Percentiles rank a stretch among this genome's conserved stretches.
Conservation (phyloP, 2,113 vertebrate species). For the Entomyzon cyanotis region DNA sequence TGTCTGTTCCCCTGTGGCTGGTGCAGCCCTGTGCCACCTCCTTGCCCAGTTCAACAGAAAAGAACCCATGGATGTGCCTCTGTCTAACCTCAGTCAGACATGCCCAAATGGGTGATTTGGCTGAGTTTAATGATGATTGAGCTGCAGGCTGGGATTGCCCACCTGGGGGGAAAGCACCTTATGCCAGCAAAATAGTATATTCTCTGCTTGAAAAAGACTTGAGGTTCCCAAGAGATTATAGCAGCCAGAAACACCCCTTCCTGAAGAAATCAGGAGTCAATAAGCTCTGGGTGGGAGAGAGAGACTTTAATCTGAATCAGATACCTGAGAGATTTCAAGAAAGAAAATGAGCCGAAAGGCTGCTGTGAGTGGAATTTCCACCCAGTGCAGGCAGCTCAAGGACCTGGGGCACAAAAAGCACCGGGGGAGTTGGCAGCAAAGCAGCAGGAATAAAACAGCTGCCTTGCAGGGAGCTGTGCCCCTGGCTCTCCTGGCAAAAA, state of each 20-base stretch:
- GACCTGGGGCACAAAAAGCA: not conserved
- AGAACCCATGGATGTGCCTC: accelerated
- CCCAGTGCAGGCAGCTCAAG: not conserved
- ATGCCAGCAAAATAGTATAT: not conserved
- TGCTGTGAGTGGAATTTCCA: not conserved
- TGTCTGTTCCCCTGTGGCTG: not conserved
- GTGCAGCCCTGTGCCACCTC: not conserved
- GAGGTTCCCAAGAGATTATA: not conserved
- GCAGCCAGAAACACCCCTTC: not conserved
- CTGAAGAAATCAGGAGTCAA: not conserved
- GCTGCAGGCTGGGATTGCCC: not conserved
- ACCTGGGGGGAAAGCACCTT: not conserved
- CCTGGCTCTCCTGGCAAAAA: not conserved
- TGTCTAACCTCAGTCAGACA: not conserved
- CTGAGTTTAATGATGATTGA: not conserved
- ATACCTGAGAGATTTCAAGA: not conserved
- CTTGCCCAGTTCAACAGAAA: not conserved
- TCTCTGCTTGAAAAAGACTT: not conserved
- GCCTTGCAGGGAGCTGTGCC: not conserved
- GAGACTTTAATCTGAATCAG: not conserved
- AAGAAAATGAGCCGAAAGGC: not conserved
- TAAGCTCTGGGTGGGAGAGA: not conserved
- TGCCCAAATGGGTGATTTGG: not conserved
- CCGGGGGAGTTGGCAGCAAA: not conserved
- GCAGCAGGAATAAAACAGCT: not conserved